phyloP scores from a whole-genome alignment of 2,888 invertebrate genomes.

The Linnaemya tessellans region DNA sequence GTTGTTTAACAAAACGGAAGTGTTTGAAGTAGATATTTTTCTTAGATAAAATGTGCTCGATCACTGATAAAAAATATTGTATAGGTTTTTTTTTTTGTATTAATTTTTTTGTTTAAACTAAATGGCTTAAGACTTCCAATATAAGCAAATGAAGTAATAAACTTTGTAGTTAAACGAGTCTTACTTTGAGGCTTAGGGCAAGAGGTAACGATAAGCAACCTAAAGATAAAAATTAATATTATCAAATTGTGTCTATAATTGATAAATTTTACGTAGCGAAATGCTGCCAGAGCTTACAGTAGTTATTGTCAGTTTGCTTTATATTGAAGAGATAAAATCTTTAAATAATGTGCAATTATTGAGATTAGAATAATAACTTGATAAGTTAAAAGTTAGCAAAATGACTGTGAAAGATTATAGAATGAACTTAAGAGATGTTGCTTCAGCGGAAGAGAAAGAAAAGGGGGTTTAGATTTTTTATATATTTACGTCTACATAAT shows the following conservation, averaged over 20 bases:
- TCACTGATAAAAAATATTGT: slow-evolving; percentile 41
- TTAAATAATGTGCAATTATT: slow-evolving; percentile 34
- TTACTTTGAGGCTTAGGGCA: slow-evolving; percentile 6
- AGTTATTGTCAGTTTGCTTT: slow-evolving; percentile 18
- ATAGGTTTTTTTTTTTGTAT: background rate
- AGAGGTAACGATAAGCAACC: background rate
- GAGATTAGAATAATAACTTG: slow-evolving; percentile 10
- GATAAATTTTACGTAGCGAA: slow-evolving; percentile 27
- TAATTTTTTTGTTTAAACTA: background rate
- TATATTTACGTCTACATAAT: no score
- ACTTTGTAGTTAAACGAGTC: slow-evolving; percentile 21
- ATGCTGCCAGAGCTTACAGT: background rate
- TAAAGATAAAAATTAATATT: slow-evolving; percentile 18
- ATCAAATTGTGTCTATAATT: slow-evolving; percentile 47
- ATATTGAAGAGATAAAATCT: slow-evolving; percentile 18
- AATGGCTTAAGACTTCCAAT: slow-evolving; percentile 1
- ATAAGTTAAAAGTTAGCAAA: slow-evolving; percentile 16
- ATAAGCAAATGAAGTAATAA: slow-evolving; percentile 55
- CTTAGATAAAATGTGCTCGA: slow-evolving; percentile 63
- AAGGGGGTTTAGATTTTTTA: no score
- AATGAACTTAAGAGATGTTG: background rate
- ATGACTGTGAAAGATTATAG: background rate
- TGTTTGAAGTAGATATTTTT: slow-evolving; percentile 74
- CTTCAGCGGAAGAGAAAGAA: background rate
- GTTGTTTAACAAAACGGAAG: slow-evolving; percentile 77